Percentiles rank a stretch among this genome's conserved stretches.
Evolutionary conservation across 2,797 vertebrate genomes (phyloP).

Genomic region (Taenioides sp.): DNA sequence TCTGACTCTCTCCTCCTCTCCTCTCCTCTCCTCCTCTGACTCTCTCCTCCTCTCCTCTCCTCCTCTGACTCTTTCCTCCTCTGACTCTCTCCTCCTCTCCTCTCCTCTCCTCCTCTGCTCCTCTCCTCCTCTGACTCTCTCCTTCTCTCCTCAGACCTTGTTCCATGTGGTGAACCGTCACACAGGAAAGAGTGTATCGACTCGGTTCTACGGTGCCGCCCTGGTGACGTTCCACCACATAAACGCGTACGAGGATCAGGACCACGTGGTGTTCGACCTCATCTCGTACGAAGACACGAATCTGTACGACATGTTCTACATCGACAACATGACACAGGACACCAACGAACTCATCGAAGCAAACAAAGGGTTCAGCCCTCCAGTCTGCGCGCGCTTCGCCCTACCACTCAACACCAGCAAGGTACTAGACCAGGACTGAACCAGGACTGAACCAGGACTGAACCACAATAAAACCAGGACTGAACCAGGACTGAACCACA

Average conservation of each 20-base stretch:
- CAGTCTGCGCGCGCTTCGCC: conserved; percentile 81
- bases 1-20: too few relatives aligned
- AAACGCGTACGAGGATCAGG: conserved; percentile 88
- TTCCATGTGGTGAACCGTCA: conserved; percentile 86
- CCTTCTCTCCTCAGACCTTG: conserved; percentile 75
- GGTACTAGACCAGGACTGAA: conserved; percentile 54
- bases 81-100: background rate
- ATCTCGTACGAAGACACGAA: conserved; percentile 82
- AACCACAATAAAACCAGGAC: accelerated
- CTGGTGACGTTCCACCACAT: conserved; percentile 92
- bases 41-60: too few relatives aligned
- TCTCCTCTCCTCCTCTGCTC: background rate
- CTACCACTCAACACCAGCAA: conserved; percentile 80
- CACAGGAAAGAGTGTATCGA: conserved; percentile 78
- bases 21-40: too few relatives aligned
- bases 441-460: accelerated
- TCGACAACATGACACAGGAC: conserved; percentile 76
- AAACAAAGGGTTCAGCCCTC: conserved; percentile 56
- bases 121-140: background rate
- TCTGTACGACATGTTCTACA: conserved; percentile 90
- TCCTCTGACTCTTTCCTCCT: background rate
- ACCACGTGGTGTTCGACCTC: conserved; percentile 86
- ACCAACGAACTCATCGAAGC: conserved; percentile 56
- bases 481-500: background rate
- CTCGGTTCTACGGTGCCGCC: conserved; percentile 77